These are phyloP conservation scores for Myrmecophaga tridactyla DNA, from an alignment of 2,113 vertebrate genomes.

Conservation along the genomic window DNA sequence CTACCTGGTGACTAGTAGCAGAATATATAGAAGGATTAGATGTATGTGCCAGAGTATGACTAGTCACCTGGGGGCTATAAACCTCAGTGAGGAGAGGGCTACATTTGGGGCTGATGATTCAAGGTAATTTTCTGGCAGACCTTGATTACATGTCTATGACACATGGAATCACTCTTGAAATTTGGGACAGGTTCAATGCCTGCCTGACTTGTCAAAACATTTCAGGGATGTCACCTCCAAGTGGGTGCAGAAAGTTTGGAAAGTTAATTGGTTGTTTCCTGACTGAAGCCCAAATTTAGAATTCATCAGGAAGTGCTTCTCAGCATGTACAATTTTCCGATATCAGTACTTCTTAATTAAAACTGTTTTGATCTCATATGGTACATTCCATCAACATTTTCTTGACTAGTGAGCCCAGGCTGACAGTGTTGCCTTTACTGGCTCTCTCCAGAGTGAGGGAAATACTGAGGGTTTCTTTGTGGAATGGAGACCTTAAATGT, in stretches of 20 bases:
- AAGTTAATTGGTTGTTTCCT: conserved; percentile 58
- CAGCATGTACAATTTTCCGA: conserved; percentile 17
- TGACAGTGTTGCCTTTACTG: not conserved
- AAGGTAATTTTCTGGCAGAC: not conserved
- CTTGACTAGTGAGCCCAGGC: not conserved
- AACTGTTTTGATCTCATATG: conserved; percentile 6
- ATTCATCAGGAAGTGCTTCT: conserved; percentile 27
- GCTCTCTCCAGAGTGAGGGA: not conserved
- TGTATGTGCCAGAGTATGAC: not conserved
- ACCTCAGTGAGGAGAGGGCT: not conserved
- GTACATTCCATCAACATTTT: conserved; percentile 25
- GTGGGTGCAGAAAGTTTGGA: conserved; percentile 23
- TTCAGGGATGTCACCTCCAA: not conserved
- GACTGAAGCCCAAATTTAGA: conserved; percentile 11
- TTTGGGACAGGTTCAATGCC: not conserved
- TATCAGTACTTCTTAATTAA: conserved; percentile 34
- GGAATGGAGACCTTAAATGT: not conserved
- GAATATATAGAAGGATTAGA: not conserved
- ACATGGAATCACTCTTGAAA: conserved; percentile 17
- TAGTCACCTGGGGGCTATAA: not conserved
- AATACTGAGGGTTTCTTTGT: not conserved
- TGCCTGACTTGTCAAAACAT: conserved; percentile 18
- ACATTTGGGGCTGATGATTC: not conserved
- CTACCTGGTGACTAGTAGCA: not conserved
- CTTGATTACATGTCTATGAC: not conserved